A percentile compares a stretch with the other conserved stretches of the same genome.
phyloP scores from a whole-genome alignment of 2,113 vertebrate species.

The Hystrix cristata region DNA sequence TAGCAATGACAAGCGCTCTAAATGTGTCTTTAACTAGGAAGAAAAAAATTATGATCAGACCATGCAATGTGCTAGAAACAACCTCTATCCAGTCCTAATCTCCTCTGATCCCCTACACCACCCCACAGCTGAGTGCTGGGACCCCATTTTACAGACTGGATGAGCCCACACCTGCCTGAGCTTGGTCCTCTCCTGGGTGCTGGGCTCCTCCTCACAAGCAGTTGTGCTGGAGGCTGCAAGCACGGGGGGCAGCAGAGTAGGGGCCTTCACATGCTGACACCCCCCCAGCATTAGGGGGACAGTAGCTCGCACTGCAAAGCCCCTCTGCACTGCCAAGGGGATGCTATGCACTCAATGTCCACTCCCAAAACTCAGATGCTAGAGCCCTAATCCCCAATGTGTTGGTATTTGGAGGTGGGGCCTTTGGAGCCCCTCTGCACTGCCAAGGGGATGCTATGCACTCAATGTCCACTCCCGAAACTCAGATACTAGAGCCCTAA shows the following conservation, averaged over 20 bases:
- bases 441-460: background rate
- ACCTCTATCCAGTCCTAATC: background rate
- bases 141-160: background rate
- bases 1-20: background rate
- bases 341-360: accelerated
- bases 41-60: background rate
- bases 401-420: background rate
- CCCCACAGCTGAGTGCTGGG: background rate
- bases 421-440: background rate
- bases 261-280: background rate
- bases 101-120: background rate
- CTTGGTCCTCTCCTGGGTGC: background rate
- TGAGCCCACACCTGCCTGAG: background rate
- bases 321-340: background rate
- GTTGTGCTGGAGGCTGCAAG: background rate
- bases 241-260: accelerated
- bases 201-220: background rate
- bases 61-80: background rate
- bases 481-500: background rate
- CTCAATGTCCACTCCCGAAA: background rate
- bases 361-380: background rate
- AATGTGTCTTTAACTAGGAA: background rate
- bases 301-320: accelerated
- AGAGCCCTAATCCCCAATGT: background rate
- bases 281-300: background rate